Evolutionary conservation across 2,888 invertebrate genomes (phyloP).

Genomic region (Trimorus sp.): DNA sequence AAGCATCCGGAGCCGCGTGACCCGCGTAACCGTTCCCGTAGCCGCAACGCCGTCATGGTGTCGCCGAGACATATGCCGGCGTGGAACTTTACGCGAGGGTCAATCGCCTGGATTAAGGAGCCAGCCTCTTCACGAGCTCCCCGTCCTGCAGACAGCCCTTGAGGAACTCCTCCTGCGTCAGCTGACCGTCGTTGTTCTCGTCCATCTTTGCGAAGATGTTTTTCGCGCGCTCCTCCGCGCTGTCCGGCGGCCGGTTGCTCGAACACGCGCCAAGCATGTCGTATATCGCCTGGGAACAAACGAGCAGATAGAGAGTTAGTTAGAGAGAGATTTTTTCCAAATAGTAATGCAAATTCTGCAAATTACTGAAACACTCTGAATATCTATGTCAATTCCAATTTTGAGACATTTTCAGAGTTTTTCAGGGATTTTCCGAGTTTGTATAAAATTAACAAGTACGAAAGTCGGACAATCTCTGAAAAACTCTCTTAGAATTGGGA

Average conservation of each 20-base stretch:
- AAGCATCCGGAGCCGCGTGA: conserved; percentile 9
- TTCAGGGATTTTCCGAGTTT: too few species aligned
- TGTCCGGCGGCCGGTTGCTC: conserved; percentile 96
- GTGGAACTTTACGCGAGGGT: conserved; percentile 62
- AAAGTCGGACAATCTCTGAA: too few species aligned
- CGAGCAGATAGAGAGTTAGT: too few species aligned
- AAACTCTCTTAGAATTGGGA: too few species aligned
- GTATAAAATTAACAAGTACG: too few species aligned
- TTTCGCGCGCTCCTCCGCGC: conserved; percentile 98
- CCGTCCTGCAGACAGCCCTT: conserved; percentile 99
- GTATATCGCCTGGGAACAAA: conserved; percentile 93
- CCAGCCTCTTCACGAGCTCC: conserved; percentile 96
- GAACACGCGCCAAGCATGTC: conserved; percentile 99
- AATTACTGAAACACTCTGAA: too few species aligned
- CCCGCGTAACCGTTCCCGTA: conserved; percentile 56
- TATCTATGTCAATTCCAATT: too few species aligned
- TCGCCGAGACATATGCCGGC: conserved; percentile 28
- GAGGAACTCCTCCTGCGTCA: conserved; percentile 98
- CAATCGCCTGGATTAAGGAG: conserved; percentile 87
- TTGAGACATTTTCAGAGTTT: too few species aligned
- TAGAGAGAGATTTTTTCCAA: too few species aligned
- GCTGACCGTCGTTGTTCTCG: conserved; percentile 98
- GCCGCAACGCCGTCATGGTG: conserved; percentile 41
- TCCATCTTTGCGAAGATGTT: conserved; percentile 99
- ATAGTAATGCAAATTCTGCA: too few species aligned